Conservation (phyloP, 2,113 vertebrate genomes). For the Ophthalmolycus amberensis region DNA sequence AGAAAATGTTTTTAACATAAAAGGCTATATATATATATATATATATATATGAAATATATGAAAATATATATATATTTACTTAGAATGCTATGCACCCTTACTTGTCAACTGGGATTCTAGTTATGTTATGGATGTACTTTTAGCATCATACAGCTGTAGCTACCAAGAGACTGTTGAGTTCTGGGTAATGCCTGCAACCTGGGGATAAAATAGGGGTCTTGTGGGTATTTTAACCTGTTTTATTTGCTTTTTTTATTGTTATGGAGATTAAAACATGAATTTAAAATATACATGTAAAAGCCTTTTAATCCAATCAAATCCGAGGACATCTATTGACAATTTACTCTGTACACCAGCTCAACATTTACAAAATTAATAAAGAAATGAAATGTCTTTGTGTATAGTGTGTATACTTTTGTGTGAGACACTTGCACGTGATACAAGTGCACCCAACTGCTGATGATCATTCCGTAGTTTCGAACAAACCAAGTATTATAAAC, state of each 20-base stretch:
- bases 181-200: slow-evolving; percentile 84
- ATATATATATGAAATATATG: slow-evolving; percentile 79
- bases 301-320: slow-evolving; percentile 83
- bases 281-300: slow-evolving; percentile 82
- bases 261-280: slow-evolving; percentile 80
- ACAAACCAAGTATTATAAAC: slow-evolving; percentile 1
- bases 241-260: slow-evolving; percentile 84
- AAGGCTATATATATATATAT: slow-evolving; percentile 82
- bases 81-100: slow-evolving; percentile 89
- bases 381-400: slow-evolving; percentile 83
- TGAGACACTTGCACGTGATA: slow-evolving; percentile 5
- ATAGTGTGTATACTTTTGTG: slow-evolving; percentile 59
- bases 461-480: neutral
- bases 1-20: slow-evolving; percentile 87
- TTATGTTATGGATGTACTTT: slow-evolving; percentile 88
- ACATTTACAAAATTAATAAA: slow-evolving; percentile 91
- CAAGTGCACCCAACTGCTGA: neutral
- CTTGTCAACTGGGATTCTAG: slow-evolving; percentile 83
- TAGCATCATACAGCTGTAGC: slow-evolving; percentile 86
- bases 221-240: slow-evolving; percentile 82
- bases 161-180: slow-evolving; percentile 84
- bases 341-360: slow-evolving; percentile 90
- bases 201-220: slow-evolving; percentile 78
- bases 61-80: slow-evolving; percentile 84
- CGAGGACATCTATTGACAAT: slow-evolving; percentile 84